Conservation (phyloP, 35 echinoderm and acorn worm genomes). For the Antedon bifida region DNA sequence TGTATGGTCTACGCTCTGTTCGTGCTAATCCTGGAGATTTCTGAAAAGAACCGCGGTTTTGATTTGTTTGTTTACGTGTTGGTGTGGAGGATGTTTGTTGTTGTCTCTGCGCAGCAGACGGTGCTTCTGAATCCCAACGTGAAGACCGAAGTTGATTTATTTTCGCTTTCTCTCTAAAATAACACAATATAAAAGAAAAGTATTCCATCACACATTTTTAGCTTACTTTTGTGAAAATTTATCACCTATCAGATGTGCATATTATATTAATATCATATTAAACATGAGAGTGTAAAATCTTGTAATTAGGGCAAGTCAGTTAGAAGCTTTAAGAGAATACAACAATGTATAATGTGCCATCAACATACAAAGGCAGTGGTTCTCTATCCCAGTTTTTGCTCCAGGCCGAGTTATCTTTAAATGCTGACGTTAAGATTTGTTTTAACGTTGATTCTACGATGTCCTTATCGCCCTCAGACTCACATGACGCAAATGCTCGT, state of each 20-base stretch:
- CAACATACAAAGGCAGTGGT: conserved; percentile 48
- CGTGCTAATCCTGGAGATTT: not conserved
- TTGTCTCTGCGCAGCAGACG: not conserved
- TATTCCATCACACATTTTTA: not conserved
- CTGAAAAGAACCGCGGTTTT: not conserved
- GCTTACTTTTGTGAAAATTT: too few species aligned
- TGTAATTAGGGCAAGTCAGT: too few species aligned
- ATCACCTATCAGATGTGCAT: too few species aligned
- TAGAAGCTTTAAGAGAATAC: too few species aligned
- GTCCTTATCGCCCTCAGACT: conserved; percentile 73
- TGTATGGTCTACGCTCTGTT: not conserved
- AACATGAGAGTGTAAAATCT: too few species aligned
- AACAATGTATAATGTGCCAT: not conserved
- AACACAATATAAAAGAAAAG: not conserved
- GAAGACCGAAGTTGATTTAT: not conserved
- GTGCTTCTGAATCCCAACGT: not conserved
- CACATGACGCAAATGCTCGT: conserved; percentile 56
- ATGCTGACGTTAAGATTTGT: conserved; percentile 48
- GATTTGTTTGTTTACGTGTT: not conserved
- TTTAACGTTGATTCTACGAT: conserved; percentile 53
- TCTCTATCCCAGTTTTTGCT: conserved; percentile 67
- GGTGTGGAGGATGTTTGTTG: not conserved
- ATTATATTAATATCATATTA: too few species aligned
- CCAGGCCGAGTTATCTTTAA: conserved; percentile 41
- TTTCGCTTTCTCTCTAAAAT: not conserved